These are phyloP conservation scores for Platalea minor DNA, from an alignment of 2,797 vertebrate species.

Conservation along the genomic window DNA sequence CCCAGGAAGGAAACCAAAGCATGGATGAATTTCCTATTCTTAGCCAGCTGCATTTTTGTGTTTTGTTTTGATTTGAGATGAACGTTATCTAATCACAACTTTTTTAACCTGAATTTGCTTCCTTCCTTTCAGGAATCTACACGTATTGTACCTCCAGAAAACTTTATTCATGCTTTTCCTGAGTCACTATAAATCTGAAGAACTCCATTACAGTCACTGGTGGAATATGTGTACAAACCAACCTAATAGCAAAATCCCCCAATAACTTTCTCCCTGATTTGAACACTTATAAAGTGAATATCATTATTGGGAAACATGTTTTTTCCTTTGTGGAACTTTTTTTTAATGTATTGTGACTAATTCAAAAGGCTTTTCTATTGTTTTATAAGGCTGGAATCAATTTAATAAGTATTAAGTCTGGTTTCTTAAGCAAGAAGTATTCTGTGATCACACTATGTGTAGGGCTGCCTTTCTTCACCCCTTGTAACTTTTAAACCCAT, in stretches of 20 bases:
- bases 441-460: background rate
- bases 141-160: background rate
- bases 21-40: background rate
- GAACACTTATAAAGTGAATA: background rate
- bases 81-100: background rate
- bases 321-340: background rate
- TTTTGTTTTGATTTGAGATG: background rate
- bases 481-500: background rate
- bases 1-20: constrained; percentile 5
- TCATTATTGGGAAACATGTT: background rate
- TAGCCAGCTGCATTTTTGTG: background rate
- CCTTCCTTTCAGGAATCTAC: background rate
- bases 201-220: background rate
- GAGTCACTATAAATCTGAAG: background rate
- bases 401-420: background rate
- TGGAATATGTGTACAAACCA: background rate
- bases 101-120: background rate
- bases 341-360: background rate
- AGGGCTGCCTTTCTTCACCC: background rate
- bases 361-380: background rate
- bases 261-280: background rate
- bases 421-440: background rate
- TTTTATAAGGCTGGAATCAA: background rate
- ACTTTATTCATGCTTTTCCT: background rate
- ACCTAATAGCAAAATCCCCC: background rate